Conservation (phyloP, 2,113 vertebrate genomes). For the Phalacrocorax aristotelis region DNA sequence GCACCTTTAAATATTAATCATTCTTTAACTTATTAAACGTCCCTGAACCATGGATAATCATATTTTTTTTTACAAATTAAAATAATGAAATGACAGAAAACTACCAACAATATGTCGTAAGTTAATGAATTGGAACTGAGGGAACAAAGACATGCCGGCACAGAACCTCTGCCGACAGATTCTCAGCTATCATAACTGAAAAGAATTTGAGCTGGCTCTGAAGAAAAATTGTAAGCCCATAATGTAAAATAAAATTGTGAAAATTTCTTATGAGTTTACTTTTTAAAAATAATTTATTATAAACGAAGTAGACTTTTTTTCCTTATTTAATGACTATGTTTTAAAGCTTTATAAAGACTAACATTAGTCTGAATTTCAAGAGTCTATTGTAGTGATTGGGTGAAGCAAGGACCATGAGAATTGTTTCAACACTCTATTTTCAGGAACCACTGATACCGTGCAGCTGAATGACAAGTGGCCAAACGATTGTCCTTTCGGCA, state of each 20-base stretch:
- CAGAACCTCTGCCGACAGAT: background rate
- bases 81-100: background rate
- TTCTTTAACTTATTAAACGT: background rate
- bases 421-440: background rate
- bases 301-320: background rate
- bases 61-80: background rate
- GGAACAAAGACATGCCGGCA: background rate
- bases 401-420: background rate
- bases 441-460: background rate
- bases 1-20: background rate
- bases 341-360: background rate
- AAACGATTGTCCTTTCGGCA: background rate
- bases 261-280: background rate
- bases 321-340: background rate
- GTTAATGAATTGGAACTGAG: background rate
- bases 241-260: background rate
- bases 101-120: background rate
- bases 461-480: background rate
- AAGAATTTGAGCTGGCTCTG: background rate
- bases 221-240: background rate
- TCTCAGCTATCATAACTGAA: background rate
- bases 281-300: background rate
- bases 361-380: background rate
- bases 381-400: background rate
- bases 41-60: background rate